Evolutionary conservation across 2,888 invertebrate species (phyloP).

Genomic region (Platycheirus rosarum): DNA sequence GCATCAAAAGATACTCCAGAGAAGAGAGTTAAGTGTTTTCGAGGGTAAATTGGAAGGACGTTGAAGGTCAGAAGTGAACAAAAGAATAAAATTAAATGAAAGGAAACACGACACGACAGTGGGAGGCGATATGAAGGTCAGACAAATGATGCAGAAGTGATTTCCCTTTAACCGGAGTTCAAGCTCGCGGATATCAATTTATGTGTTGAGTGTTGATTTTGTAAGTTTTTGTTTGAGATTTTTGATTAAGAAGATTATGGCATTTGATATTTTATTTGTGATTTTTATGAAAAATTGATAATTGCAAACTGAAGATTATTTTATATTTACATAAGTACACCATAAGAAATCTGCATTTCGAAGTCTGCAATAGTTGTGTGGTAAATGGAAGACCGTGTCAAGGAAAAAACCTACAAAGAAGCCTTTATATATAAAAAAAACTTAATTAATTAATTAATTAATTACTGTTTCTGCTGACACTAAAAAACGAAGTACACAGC

Average conservation of each 20-base stretch:
- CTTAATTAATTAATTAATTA: no score
- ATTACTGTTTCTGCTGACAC: no score
- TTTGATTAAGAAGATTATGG: not conserved
- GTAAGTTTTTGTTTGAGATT: not conserved
- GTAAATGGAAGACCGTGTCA: no score
- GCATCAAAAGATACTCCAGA: constrained; percentile 17
- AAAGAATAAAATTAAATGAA: constrained; percentile 6
- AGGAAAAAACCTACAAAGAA: no score
- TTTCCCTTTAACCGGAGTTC: not conserved
- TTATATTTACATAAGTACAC: no score
- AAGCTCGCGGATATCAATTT: not conserved
- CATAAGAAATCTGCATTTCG: no score
- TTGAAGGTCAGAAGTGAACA: constrained; percentile 38
- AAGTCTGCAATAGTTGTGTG: no score
- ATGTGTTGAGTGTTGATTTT: not conserved
- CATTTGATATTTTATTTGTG: no score
- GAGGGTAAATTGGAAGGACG: constrained; percentile 45
- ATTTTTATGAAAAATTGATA: no score
- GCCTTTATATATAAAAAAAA: no score
- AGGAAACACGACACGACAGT: not conserved
- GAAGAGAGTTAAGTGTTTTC: constrained; percentile 2
- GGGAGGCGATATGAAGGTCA: not conserved
- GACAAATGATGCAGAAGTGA: not conserved
- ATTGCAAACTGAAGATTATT: no score
- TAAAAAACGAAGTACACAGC: no score